Conservation (phyloP, 2,113 vertebrate genomes). For the Edolisoma coerulescens region DNA sequence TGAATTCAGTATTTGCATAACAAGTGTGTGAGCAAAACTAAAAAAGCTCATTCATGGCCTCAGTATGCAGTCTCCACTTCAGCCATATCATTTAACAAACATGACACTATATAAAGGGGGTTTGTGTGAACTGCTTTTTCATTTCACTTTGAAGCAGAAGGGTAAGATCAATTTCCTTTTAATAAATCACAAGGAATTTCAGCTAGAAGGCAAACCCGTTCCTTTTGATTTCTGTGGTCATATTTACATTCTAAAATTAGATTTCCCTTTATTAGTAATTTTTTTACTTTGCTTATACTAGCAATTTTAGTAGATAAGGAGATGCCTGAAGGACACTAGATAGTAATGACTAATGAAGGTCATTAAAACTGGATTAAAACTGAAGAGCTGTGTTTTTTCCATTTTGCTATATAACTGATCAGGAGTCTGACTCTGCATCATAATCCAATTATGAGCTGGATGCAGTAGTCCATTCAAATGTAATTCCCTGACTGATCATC, state of each 20-base stretch:
- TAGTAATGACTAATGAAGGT: constrained; percentile 1
- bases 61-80: not conserved
- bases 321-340: not conserved
- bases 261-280: not conserved
- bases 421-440: not conserved
- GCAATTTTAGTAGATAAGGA: not conserved
- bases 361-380: constrained; percentile 19
- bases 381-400: not conserved
- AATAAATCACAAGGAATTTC: not conserved
- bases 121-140: not conserved
- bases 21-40: not conserved
- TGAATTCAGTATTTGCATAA: not conserved
- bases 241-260: not conserved
- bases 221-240: not conserved
- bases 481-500: not conserved
- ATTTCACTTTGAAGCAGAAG: not conserved
- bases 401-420: not conserved
- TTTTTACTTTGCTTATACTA: not conserved
- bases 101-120: not conserved
- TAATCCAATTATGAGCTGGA: constrained; percentile 10
- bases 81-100: not conserved
- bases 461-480: not conserved
- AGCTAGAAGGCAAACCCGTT: not conserved
- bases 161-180: constrained; percentile 51
- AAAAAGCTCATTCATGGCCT: not conserved